phyloP scores from a whole-genome alignment of 2,113 vertebrate species.

The Hydropotes inermis region DNA sequence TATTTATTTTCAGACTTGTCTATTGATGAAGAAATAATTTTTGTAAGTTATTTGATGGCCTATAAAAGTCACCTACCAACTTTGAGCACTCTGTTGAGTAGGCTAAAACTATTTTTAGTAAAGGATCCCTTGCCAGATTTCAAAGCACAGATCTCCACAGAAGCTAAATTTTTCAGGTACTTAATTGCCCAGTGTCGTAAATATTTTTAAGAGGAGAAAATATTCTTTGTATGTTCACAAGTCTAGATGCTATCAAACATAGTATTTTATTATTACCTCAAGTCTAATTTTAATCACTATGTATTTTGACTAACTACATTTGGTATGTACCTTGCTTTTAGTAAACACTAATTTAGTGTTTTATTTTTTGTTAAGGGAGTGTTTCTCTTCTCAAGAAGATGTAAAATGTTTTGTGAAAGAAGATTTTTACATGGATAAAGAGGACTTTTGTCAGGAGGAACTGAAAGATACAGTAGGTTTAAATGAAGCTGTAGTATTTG shows the following conservation, averaged over 20 bases:
- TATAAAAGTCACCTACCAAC: constrained; percentile 66
- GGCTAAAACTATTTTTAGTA: constrained; percentile 71
- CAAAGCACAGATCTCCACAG: constrained; percentile 62
- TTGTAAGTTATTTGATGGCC: constrained; percentile 63
- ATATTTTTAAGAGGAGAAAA: constrained; percentile 28
- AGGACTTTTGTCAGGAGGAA: constrained; percentile 66
- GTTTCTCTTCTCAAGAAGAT: constrained; percentile 71
- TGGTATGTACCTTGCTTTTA: neutral
- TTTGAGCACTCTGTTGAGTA: constrained; percentile 63
- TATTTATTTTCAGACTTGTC: constrained; percentile 75
- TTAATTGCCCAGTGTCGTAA: neutral
- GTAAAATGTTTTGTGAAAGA: constrained; percentile 33
- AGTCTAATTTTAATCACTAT: neutral
- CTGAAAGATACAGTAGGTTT: constrained; percentile 57
- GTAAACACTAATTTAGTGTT: constrained; percentile 48
- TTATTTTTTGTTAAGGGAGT: constrained; percentile 75
- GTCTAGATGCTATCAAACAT: constrained; percentile 15
- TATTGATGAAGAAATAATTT: constrained; percentile 78
- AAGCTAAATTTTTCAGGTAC: constrained; percentile 79
- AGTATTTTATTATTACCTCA: neutral
- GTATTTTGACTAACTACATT: constrained; percentile 9
- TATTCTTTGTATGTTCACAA: neutral
- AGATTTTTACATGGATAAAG: constrained; percentile 59
- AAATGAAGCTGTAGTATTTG: constrained; percentile 38
- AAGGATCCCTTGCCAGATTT: constrained; percentile 77